Percentiles rank a stretch among this genome's conserved stretches.
Conservation (phyloP, 2,113 vertebrate genomes). For the Seriola dumerili region DNA sequence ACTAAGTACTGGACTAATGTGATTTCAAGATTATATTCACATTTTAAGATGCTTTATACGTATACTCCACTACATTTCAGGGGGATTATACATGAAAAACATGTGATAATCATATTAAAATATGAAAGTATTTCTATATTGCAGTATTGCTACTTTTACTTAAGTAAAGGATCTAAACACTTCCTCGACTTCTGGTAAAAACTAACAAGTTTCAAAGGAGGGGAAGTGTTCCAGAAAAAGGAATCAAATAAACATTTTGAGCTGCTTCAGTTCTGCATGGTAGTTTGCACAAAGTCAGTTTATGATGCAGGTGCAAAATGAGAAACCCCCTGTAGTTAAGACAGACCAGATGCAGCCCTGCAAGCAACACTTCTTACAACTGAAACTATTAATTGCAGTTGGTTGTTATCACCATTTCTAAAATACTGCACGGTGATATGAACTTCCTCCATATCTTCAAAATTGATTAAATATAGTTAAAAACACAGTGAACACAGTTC, state of each 20-base stretch:
- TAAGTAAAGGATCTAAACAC: not conserved
- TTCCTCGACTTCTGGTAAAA: not conserved
- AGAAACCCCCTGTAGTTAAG: not conserved
- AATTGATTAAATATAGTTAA: not conserved
- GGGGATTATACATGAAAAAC: no score
- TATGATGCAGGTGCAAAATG: constrained; percentile 4
- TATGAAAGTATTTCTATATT: not conserved
- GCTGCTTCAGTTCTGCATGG: not conserved
- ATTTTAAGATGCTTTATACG: no score
- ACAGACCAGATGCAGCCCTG: constrained; percentile 29
- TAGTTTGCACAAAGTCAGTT: not conserved
- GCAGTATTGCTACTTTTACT: not conserved
- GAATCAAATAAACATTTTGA: not conserved
- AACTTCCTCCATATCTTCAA: not conserved
- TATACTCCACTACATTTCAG: no score
- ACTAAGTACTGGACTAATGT: no score
- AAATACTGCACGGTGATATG: not conserved
- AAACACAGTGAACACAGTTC: no score
- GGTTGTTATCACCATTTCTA: not conserved
- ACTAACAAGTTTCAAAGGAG: not conserved
- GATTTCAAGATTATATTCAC: no score
- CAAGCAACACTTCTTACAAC: constrained; percentile 24
- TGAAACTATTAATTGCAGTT: constrained; percentile 7
- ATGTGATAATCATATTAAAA: no score
- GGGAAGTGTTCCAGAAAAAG: constrained; percentile 1